Evolutionary conservation across 2,113 vertebrate genomes (phyloP).

Genomic region (Scomber japonicus): DNA sequence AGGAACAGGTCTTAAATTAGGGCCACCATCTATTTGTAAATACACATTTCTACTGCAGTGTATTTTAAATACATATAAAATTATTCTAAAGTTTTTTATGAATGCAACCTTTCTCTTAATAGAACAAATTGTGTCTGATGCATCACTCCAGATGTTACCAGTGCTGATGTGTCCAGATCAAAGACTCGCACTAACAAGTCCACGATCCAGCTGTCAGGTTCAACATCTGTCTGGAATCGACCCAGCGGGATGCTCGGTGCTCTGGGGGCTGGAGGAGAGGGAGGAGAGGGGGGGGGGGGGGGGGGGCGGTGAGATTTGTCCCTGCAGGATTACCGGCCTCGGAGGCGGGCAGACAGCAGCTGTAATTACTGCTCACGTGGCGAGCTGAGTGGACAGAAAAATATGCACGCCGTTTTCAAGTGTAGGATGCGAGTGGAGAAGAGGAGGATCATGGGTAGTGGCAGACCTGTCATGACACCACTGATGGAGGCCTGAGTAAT

Average conservation of each 20-base stretch:
- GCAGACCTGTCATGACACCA: slow-evolving; percentile 16
- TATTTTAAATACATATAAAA: no score
- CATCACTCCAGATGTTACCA: slow-evolving; percentile 30
- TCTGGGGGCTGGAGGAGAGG: no score
- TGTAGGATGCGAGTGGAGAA: background rate
- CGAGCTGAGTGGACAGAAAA: slow-evolving; percentile 11
- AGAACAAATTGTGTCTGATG: background rate
- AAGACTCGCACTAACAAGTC: background rate
- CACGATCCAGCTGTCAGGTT: slow-evolving; percentile 37
- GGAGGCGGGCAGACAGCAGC: slow-evolving; percentile 13
- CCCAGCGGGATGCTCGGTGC: slow-evolving; percentile 13
- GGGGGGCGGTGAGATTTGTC: slow-evolving; percentile 36
- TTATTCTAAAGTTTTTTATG: no score
- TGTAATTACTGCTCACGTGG: slow-evolving; percentile 62
- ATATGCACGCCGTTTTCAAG: no score
- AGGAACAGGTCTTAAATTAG: no score
- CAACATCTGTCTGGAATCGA: slow-evolving; percentile 53
- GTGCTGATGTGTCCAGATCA: background rate
- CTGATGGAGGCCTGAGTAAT: background rate
- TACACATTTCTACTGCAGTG: no score
- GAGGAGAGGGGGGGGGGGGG: background rate
- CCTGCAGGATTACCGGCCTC: slow-evolving; percentile 44
- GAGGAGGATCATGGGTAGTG: slow-evolving; percentile 30
- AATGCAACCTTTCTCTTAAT: background rate
- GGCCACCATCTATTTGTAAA: no score